Evolutionary conservation across 2,888 invertebrate genomes (phyloP).

Genomic region (Iselma pallidipennis): DNA sequence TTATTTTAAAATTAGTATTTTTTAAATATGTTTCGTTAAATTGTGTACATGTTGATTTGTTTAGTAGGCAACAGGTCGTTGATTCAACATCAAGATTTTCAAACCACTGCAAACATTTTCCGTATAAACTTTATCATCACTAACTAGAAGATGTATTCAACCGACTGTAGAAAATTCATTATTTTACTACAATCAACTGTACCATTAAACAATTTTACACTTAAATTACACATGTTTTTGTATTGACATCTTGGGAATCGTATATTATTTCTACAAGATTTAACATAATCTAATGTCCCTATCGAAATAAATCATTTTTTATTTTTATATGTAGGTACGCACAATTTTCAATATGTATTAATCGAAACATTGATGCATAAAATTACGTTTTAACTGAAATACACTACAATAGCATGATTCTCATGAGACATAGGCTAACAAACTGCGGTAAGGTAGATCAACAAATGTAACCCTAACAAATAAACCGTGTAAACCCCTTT

Average conservation of each 20-base stretch:
- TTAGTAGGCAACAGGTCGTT: constrained; percentile 25
- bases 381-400: background rate
- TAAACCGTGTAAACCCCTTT: constrained; percentile 35
- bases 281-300: constrained; percentile 29
- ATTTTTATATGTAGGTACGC: constrained; percentile 5
- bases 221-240: constrained; percentile 51
- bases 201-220: constrained; percentile 56
- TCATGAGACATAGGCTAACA: constrained; percentile 25
- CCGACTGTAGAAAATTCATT: constrained; percentile 54
- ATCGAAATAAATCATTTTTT: constrained; percentile 17
- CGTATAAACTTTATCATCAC: background rate
- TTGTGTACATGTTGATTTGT: constrained; percentile 14
- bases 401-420: constrained; percentile 22
- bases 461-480: constrained; percentile 34
- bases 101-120: background rate
- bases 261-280: constrained; percentile 46
- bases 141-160: constrained; percentile 30
- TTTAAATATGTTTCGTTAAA: background rate
- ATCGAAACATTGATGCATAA: constrained; percentile 30
- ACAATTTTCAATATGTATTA: constrained; percentile 16
- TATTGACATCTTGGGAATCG: constrained; percentile 39
- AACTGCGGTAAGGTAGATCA: constrained; percentile 34
- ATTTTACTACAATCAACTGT: constrained; percentile 56
- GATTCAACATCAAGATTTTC: constrained; percentile 17
- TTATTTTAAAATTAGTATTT: no score